Percentiles rank a stretch among this genome's conserved stretches.
Conservation (phyloP, 2,888 invertebrate species). For the Smittia aterrima region DNA sequence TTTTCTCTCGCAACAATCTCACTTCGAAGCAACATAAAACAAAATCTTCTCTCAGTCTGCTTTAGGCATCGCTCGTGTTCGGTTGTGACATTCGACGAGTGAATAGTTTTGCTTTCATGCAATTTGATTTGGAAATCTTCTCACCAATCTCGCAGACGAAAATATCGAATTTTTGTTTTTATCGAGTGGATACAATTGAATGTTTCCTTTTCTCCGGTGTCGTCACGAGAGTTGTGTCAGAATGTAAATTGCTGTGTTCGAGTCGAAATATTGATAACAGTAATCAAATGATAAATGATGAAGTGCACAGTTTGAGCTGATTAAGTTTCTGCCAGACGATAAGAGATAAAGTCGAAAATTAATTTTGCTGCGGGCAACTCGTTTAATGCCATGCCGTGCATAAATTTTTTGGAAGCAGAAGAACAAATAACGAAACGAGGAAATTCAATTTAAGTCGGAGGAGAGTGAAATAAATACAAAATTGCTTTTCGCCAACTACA, state of each 20-base stretch:
- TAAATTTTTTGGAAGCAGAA: neutral
- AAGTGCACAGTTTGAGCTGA: neutral
- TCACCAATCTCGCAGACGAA: slow-evolving; percentile 6
- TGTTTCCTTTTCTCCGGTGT: neutral
- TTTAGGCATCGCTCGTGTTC: neutral
- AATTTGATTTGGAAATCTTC: slow-evolving; percentile 4
- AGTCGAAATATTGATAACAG: neutral
- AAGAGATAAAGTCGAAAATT: neutral
- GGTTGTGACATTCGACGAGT: neutral
- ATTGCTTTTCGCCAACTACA: neutral
- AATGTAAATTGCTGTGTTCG: neutral
- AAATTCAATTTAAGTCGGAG: slow-evolving; percentile 18
- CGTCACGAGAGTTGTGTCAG: neutral
- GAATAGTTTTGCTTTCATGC: neutral
- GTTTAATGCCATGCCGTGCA: too few species aligned
- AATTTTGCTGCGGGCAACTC: neutral
- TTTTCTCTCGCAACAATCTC: neutral
- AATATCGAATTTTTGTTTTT: slow-evolving; percentile 27
- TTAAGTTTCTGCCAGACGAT: neutral
- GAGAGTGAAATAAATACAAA: neutral
- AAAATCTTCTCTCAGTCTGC: slow-evolving; percentile 5
- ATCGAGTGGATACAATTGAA: neutral
- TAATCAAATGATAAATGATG: neutral
- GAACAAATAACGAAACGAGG: neutral
- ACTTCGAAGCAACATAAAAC: neutral